Base-by-base conservation (phyloP, 2,888 invertebrate species). In the Morpho achilles region DNA sequence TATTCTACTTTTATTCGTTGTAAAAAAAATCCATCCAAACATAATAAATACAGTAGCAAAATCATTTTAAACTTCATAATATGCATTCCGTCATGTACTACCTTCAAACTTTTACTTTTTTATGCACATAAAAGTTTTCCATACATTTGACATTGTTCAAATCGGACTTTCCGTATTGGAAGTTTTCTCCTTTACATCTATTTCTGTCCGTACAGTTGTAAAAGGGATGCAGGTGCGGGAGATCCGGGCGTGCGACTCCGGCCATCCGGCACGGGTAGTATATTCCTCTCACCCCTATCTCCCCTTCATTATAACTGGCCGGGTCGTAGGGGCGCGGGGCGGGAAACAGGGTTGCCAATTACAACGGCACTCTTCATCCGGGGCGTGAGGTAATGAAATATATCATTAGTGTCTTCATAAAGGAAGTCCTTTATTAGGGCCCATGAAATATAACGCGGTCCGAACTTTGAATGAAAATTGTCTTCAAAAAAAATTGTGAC, bases 271-370 rank as follows among this genome's bases (percentile, higher is more conserved):
- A 73, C 70, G 75, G 77, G 70, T 73, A 71, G 71, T 73, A 69
- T 80, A 80, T 81, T 83, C 85, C 83, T 82, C 78, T 74, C 64
- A 65, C 62, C 64, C 72, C 78, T 69, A 72, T 73, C 75, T 79
- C 72, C 73, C 81, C 75, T 81, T 80, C 80, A 80, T 84, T 83
- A 84, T 82, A 71, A 76, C 76, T 70, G 70, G 69, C 76, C 76
- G 78, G 87, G 87, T 84, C 84, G 86, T 69, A 80, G 84, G 82
- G 86, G 83, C 70, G 78, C 76, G 84, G 78, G 82, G 81, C 69
- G 80, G 71, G 69, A 58, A 58, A 39, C 56, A 57, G 60, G 74
- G 77, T 79, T 85, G 80, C 85, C 75, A 80, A 66, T 68, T 61
- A 61, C 62, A 64, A 53, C 54, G 50, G 53, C 51, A 59, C 62